phyloP scores from a whole-genome alignment of 2,113 vertebrate genomes.

The Daboia siamensis region DNA sequence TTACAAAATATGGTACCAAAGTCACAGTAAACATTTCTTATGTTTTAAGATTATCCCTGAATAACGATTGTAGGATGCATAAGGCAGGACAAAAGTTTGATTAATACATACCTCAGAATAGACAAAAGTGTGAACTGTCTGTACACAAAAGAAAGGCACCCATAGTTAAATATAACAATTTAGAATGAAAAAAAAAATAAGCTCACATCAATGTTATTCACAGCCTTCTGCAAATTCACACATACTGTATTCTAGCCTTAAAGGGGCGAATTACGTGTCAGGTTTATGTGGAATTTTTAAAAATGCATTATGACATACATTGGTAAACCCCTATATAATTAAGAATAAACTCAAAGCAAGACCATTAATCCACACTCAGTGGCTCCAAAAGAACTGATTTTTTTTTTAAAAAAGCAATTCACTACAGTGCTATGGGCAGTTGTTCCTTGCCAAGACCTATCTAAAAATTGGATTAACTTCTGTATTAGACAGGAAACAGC shows the following conservation, averaged over 20 bases:
- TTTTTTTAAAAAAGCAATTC: slow-evolving; percentile 45
- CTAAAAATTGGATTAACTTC: slow-evolving; percentile 28
- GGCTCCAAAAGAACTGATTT: slow-evolving; percentile 49
- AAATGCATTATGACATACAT: slow-evolving; percentile 8
- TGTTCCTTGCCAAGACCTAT: slow-evolving; percentile 30
- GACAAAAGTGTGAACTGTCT: slow-evolving; percentile 22
- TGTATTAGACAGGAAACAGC: slow-evolving; percentile 2
- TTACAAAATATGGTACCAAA: slow-evolving; percentile 23
- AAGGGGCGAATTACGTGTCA: neutral
- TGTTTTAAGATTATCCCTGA: slow-evolving; percentile 21
- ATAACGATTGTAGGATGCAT: neutral
- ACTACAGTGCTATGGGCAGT: slow-evolving; percentile 35
- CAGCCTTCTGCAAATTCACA: slow-evolving; percentile 27
- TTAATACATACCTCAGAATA: slow-evolving; percentile 8
- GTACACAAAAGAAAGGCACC: slow-evolving; percentile 52
- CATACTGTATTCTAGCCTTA: neutral
- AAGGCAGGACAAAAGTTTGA: slow-evolving; percentile 24
- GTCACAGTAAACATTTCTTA: slow-evolving; percentile 30
- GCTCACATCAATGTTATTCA: slow-evolving; percentile 17
- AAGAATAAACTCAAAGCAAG: slow-evolving; percentile 49
- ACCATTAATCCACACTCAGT: slow-evolving; percentile 43
- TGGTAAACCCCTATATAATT: slow-evolving; percentile 36
- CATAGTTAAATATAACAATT: slow-evolving; percentile 22
- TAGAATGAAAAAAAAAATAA: slow-evolving; percentile 10
- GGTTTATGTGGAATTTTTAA: neutral